phyloP scores from a whole-genome alignment of 2,888 invertebrate species.

The Chrysolina oricalcia region DNA sequence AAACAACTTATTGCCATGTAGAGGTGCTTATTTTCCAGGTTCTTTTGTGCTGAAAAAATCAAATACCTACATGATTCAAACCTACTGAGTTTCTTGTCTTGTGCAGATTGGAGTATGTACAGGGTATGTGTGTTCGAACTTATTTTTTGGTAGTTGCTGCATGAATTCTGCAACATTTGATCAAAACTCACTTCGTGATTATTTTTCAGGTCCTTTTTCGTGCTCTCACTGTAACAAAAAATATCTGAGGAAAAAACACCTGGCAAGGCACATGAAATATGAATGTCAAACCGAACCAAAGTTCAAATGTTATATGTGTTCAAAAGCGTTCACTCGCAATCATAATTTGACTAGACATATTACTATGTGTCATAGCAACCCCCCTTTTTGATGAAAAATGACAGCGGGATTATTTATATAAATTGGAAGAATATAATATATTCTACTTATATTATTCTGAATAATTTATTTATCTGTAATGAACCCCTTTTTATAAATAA shows the following conservation, averaged over 20 bases:
- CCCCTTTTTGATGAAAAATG: background rate
- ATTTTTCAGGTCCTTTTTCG: conserved; percentile 17
- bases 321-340: conserved; percentile 40
- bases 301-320: conserved; percentile 44
- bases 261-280: conserved; percentile 45
- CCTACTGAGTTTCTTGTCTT: too few species aligned
- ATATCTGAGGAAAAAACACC: conserved; percentile 22
- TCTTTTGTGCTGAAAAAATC: too few species aligned
- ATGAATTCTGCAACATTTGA: background rate
- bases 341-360: conserved; percentile 39
- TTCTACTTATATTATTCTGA: too few species aligned
- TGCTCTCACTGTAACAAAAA: conserved; percentile 12
- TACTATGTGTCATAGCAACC: background rate
- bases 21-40: too few species aligned
- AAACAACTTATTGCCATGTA: too few species aligned
- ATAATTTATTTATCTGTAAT: too few species aligned
- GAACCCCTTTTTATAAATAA: too few species aligned
- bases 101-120: too few species aligned
- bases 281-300: conserved; percentile 53
- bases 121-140: too few species aligned
- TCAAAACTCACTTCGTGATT: background rate
- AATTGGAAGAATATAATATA: conserved; percentile 27
- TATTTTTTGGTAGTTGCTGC: background rate
- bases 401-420: too few species aligned
- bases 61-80: too few species aligned